These are phyloP conservation scores for Drosophila tanythrix DNA, from an alignment of 2,888 invertebrate species.

Conservation along the genomic window DNA sequence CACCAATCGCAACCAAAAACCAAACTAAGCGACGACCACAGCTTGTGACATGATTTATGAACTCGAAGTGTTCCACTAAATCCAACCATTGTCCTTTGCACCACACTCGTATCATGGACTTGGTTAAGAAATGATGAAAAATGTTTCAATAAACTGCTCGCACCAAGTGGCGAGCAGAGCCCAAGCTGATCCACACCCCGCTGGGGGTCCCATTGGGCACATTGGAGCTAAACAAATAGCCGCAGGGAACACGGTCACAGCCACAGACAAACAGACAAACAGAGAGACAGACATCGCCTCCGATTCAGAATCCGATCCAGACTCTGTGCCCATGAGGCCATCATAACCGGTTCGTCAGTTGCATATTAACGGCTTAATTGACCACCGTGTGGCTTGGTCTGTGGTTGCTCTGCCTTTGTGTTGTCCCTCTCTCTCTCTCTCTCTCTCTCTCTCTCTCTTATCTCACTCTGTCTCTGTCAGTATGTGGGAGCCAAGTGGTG, in stretches of 20 bases:
- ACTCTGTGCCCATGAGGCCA: slow-evolving; percentile 4
- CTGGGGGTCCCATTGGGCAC: slow-evolving; percentile 42
- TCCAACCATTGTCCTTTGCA: slow-evolving; percentile 61
- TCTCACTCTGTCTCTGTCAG: background rate
- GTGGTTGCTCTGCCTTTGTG: slow-evolving; percentile 31
- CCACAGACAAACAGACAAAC: background rate
- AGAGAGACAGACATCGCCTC: slow-evolving; percentile 15
- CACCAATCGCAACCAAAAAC: slow-evolving; percentile 38
- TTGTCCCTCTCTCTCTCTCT: background rate
- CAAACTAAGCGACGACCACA: slow-evolving; percentile 49
- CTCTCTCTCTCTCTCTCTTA: no score
- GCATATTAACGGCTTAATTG: slow-evolving; percentile 74
- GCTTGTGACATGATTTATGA: slow-evolving; percentile 74
- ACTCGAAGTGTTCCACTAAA: slow-evolving; percentile 24
- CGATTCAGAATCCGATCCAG: slow-evolving; percentile 9
- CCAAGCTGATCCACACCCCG: slow-evolving; percentile 41
- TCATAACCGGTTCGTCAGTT: slow-evolving; percentile 42
- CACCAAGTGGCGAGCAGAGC: slow-evolving; percentile 16
- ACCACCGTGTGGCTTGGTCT: slow-evolving; percentile 59
- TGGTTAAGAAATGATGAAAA: slow-evolving; percentile 72
- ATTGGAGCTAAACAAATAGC: slow-evolving; percentile 54
- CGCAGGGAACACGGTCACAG: slow-evolving; percentile 6
- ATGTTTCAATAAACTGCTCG: slow-evolving; percentile 72
- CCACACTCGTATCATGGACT: slow-evolving; percentile 37
- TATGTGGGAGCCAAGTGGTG: slow-evolving; percentile 1